Base-by-base conservation (phyloP, 1,140 invertebrate genomes). In the Drosophila nannoptera region DNA sequence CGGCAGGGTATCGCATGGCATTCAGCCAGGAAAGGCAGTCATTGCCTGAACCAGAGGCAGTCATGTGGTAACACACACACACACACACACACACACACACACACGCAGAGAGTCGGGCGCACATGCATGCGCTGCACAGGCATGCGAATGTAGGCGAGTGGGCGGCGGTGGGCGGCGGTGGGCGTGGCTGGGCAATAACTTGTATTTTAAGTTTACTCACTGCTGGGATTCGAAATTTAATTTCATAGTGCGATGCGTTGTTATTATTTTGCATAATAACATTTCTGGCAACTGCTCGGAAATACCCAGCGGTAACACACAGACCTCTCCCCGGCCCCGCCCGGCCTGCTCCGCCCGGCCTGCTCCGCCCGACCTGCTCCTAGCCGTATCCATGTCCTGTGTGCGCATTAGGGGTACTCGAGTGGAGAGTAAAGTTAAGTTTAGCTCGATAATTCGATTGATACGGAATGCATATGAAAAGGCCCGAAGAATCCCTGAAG, bases 181-280 rank as follows among this genome's bases (percentile, higher is more conserved):
- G 33, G 49, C 54, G 43, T 32, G 53, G 46, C 58, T 52, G 54
- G 69, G 82, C 77, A 86, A 86, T 87, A 87, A 87, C 77, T 86
- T 86, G 83, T 78, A 86, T 78, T 87, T 86, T 82, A 75, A 86
- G 82, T 86, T 87, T 77, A 83, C 75, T 78, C 82, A 78, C 82
- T 86, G 83, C 82, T 87, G 82, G 77, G 83, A 87, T 76, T 86
- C 69, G 46, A 81, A 86, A 86, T 86, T 86, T 86, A 87, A 86
- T 86, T 86, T 86, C 77, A 86, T 86, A 86, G 82, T 87, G 77
- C 78, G 82, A 60, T 86, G 82, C 82, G 81, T 87, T 81, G 82
- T 86, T 86, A 86, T 86, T 87, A 86, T 87, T 86, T 82, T 87
- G 77, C 82, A 86, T 86, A 87, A 86, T 87, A 86, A 76, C 72